phyloP scores from a whole-genome alignment of 2,888 invertebrate genomes.

The Galerucella calmariensis region DNA sequence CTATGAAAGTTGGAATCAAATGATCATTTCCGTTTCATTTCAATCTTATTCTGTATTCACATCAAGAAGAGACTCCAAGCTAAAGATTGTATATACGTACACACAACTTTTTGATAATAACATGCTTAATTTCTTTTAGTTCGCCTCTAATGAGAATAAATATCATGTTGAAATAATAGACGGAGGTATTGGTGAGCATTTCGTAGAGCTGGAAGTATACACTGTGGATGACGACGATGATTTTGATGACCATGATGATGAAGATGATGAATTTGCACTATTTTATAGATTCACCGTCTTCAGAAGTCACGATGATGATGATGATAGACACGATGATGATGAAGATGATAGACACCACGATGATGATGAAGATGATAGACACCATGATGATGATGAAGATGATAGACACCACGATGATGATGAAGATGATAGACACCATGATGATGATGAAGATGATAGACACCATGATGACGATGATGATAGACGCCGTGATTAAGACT shows the following conservation, averaged over 20 bases:
- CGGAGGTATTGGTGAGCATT: neutral
- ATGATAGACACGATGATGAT: neutral
- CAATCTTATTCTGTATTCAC: no score
- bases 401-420: no score
- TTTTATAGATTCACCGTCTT: neutral
- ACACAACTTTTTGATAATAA: neutral
- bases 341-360: neutral
- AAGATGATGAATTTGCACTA: neutral
- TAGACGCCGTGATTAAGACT: no score
- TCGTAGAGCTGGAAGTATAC: neutral
- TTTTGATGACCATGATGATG: neutral
- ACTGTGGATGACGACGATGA: neutral
- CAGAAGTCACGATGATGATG: neutral
- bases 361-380: neutral
- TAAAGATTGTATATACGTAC: neutral
- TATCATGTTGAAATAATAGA: neutral
- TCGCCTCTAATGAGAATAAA: neutral
- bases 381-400: no score
- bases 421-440: no score
- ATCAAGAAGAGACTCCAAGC: neutral
- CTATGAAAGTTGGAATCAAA: neutral
- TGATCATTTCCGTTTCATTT: no score
- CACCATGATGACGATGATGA: no score
- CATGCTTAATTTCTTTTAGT: neutral
- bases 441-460: no score